These are phyloP conservation scores for Rhopalosiphum nymphaeae DNA, from an alignment of 2,888 invertebrate species.

Conservation along the genomic window DNA sequence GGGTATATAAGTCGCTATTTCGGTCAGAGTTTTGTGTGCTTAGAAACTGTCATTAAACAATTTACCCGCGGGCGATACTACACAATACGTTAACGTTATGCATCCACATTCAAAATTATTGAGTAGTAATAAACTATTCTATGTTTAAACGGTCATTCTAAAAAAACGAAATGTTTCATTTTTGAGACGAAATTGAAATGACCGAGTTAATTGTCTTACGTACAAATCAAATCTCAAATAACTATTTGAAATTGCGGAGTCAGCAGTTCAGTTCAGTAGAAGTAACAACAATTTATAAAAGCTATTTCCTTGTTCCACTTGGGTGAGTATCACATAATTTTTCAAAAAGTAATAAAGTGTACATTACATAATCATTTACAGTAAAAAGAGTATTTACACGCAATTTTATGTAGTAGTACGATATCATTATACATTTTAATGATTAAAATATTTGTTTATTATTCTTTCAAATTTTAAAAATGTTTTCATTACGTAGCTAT, in stretches of 20 bases:
- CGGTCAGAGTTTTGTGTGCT: neutral
- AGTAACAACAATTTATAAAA: neutral
- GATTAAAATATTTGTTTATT: neutral
- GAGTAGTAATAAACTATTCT: neutral
- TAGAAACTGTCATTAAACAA: neutral
- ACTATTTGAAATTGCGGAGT: neutral
- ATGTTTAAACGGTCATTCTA: neutral
- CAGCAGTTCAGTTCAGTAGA: neutral
- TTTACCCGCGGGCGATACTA: neutral
- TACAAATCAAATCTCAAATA: neutral
- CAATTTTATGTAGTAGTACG: neutral
- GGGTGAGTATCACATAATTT: neutral
- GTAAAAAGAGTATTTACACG: neutral
- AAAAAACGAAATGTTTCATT: neutral
- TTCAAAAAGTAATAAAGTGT: neutral
- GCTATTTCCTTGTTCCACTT: neutral
- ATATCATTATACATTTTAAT: neutral
- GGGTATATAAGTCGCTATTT: neutral
- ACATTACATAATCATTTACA: neutral
- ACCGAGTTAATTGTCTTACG: neutral
- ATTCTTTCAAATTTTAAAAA: neutral
- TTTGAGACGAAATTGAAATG: neutral
- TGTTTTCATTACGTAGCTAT: neutral
- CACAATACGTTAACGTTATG: conserved; percentile 9
- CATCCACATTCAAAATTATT: neutral